Percentiles rank a stretch among this genome's conserved stretches.
These are phyloP conservation scores for Alca torda DNA, from an alignment of 2,797 vertebrate species.

Conservation along the genomic window DNA sequence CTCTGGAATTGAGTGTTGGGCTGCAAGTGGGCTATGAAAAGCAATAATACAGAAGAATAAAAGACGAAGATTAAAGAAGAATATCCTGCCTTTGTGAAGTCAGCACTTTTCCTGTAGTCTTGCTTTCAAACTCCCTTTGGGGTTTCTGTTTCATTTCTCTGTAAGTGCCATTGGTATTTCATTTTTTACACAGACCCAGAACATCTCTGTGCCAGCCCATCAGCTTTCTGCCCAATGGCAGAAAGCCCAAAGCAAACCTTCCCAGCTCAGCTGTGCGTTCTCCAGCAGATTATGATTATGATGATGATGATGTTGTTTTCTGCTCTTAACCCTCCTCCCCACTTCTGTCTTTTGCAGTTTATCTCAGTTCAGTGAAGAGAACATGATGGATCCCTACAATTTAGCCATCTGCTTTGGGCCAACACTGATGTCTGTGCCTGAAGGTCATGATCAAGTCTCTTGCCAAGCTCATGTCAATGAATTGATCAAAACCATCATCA, in stretches of 20 bases:
- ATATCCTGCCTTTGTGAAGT: neutral
- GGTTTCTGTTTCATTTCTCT: neutral
- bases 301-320: neutral
- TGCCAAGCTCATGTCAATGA: constrained; percentile 98
- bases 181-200: neutral
- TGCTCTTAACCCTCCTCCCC: constrained; percentile 23
- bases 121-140: neutral
- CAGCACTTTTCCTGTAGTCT: neutral
- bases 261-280: neutral
- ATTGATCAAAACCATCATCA: constrained; percentile 98
- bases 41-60: neutral
- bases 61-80: neutral
- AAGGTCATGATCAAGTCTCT: constrained; percentile 94
- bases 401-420: constrained; percentile 98
- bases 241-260: neutral
- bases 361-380: constrained; percentile 98
- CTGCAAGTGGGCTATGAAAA: neutral
- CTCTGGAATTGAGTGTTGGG: neutral
- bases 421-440: constrained; percentile 95
- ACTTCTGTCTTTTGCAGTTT: constrained; percentile 77
- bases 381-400: constrained; percentile 99
- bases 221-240: neutral
- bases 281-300: neutral
- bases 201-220: neutral
- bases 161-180: neutral